Evolutionary conservation across 2,797 vertebrate genomes (phyloP).

Genomic region (Acridotheres tristis): DNA sequence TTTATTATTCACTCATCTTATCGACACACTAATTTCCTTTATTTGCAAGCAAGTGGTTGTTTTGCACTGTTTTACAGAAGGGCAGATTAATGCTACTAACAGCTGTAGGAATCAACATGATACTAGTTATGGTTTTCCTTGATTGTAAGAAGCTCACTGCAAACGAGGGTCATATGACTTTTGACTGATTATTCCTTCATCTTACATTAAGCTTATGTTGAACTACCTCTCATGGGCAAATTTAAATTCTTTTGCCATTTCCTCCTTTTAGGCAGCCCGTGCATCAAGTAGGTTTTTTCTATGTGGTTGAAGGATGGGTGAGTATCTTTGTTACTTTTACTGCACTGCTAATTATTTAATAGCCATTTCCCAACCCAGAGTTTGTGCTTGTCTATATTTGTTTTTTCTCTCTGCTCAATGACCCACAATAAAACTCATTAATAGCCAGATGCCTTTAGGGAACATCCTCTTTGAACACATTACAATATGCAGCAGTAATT

Average conservation of each 20-base stretch:
- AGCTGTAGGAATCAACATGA: background rate
- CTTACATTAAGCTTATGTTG: background rate
- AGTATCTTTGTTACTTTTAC: background rate
- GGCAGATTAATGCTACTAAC: background rate
- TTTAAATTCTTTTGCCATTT: background rate
- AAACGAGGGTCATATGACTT: background rate
- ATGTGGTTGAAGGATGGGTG: background rate
- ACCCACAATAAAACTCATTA: background rate
- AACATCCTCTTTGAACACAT: background rate
- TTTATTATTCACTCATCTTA: background rate
- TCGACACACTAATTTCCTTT: slow-evolving; percentile 6
- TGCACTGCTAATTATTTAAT: background rate
- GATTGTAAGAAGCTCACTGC: background rate
- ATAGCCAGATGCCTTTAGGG: background rate
- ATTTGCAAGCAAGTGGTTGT: background rate
- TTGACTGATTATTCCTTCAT: background rate
- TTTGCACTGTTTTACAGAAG: background rate
- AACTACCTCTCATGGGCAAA: background rate
- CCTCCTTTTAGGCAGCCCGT: background rate
- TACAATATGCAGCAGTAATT: background rate
- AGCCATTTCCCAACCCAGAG: background rate
- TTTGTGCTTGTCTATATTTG: background rate
- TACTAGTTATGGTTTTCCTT: background rate
- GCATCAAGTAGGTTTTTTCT: background rate
- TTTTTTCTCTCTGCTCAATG: background rate